Percentiles rank a stretch among this genome's conserved stretches.
phyloP scores from a whole-genome alignment of 1,140 invertebrate species.

The Drosophila pallidifrons region DNA sequence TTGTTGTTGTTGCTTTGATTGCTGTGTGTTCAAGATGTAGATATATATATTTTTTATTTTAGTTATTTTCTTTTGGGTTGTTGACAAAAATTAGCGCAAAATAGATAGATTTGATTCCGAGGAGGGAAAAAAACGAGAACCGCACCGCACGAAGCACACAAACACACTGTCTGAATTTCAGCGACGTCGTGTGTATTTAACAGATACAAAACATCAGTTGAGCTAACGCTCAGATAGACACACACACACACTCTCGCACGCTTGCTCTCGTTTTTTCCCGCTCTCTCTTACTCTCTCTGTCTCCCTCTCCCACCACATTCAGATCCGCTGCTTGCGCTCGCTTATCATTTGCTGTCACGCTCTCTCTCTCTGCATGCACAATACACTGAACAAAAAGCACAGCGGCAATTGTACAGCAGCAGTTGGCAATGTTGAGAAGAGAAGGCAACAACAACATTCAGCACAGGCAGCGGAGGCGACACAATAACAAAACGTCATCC shows the following conservation, averaged over 20 bases:
- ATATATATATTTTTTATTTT: conserved; percentile 36
- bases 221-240: conserved; percentile 15
- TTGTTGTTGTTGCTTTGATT: conserved; percentile 51
- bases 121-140: conserved; percentile 67
- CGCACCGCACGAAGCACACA: conserved; percentile 80
- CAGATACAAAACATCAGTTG: conserved; percentile 35
- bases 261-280: conserved; percentile 48
- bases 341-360: conserved; percentile 53
- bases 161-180: conserved; percentile 72
- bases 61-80: conserved; percentile 40
- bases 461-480: conserved; percentile 45
- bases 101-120: conserved; percentile 53
- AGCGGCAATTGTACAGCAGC: conserved; percentile 73
- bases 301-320: conserved; percentile 27
- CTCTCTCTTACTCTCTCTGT: conserved; percentile 21
- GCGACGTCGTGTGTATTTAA: conserved; percentile 74
- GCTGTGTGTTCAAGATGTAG: conserved; percentile 62
- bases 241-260: not conserved
- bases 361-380: conserved; percentile 29
- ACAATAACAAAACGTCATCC: conserved; percentile 41
- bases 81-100: conserved; percentile 80
- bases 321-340: conserved; percentile 45
- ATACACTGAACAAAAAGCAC: conserved; percentile 76
- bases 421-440: conserved; percentile 74
- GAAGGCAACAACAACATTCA: conserved; percentile 77